Evolutionary conservation across 2,113 vertebrate species (phyloP), one percentile per base, ranked within the genome.

Genomic region (Ancistrus triradiatus): DNA sequence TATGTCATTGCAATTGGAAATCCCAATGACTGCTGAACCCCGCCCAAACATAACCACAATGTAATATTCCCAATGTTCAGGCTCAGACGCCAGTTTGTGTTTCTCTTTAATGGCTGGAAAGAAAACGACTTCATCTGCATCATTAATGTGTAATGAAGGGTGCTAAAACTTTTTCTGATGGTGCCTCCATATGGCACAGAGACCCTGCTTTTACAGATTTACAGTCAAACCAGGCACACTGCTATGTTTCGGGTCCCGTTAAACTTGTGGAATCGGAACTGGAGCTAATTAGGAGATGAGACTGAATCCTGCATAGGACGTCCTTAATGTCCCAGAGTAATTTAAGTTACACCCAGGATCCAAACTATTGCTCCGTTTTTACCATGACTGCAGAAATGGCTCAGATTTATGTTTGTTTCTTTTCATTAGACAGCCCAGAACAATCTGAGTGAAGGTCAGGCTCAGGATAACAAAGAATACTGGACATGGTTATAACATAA

Each of bases 21-120:
- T 43, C 38, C 38, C 22, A 21, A 18, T 28, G 60, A 40, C 31
- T 25, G 35, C 48, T 66, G 31, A 48, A 66, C 51, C 40, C 24
- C 62, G 44, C 62, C 62, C 62, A 64, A 64, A 44, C 25, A 33
- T 33, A 64, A 64, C 62, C 38, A 22, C 49, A 64, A 44, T 44
- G 49, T 28, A 35, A 44, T 55, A 53, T 33, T 55, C 53, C 25
- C 38, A 53, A 64, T 21, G 40, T 9, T 18, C 50, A 44, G 4
- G 17, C 24, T 44, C 11, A 18, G 37, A 18, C 38, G 9, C 40
- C 8, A 14, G 28, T n/a, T 7, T 21, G 7, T 27, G 47, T 33
- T 60, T 17, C 17, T 56, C 24, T 22, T 2, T 56, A 65, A 33
- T 46, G 18, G 28, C 22, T 48, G 51, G 43, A 47, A 50, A 51